Conservation (phyloP, 2,888 invertebrate species). For the Mechanitis mazaeus region DNA sequence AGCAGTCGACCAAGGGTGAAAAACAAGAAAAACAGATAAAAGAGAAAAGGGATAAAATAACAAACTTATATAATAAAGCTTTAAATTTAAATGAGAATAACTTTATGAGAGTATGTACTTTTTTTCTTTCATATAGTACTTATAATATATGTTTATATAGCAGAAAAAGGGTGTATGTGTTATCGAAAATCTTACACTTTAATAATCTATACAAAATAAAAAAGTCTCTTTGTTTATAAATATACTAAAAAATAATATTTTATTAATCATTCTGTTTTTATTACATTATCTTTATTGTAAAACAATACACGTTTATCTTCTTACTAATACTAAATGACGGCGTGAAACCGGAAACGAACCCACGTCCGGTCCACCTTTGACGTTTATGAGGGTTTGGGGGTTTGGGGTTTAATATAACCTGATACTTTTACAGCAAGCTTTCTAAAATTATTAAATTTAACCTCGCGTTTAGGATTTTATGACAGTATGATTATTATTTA, state of each 20-base stretch:
- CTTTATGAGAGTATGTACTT: background rate
- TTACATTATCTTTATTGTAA: constrained; percentile 17
- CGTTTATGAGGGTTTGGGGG: constrained; percentile 62
- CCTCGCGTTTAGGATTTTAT: background rate
- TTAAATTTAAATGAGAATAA: too few species aligned
- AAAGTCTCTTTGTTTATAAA: too few species aligned
- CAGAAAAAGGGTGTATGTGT: too few species aligned
- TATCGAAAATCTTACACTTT: too few species aligned
- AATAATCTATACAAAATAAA: too few species aligned
- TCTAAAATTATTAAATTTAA: constrained; percentile 55
- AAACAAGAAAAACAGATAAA: too few species aligned
- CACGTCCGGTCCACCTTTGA: constrained; percentile 57
- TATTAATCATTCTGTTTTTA: background rate
- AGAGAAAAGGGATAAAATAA: too few species aligned
- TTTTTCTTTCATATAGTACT: constrained; percentile 6
- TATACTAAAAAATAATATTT: background rate
- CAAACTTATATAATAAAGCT: too few species aligned
- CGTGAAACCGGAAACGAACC: constrained; percentile 57
- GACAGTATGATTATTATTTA: too few species aligned
- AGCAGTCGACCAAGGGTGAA: too few species aligned
- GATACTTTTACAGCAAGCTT: constrained; percentile 40
- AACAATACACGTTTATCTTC: constrained; percentile 31
- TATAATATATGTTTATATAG: background rate
- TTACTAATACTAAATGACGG: constrained; percentile 46
- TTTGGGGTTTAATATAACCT: background rate